Evolutionary conservation across 2,797 vertebrate genomes (phyloP).

Genomic region (Semotilus atromaculatus): DNA sequence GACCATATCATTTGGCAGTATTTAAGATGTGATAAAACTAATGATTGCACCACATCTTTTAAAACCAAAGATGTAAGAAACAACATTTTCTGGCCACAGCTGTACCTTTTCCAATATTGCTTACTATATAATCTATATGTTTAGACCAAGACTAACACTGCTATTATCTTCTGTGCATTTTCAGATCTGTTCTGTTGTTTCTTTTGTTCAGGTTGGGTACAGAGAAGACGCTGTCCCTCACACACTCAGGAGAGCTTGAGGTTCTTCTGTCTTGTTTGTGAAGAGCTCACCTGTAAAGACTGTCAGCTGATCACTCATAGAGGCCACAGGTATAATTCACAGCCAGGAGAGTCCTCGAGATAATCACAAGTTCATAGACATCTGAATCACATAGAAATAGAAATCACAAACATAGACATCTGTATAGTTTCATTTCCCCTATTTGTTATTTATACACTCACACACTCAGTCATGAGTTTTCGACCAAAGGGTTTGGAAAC

Average conservation of each 20-base stretch:
- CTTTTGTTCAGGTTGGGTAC: slow-evolving; percentile 48
- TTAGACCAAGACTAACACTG: background rate
- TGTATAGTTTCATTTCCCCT: too few species aligned
- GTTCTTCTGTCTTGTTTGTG: slow-evolving; percentile 71
- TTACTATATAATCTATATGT: background rate
- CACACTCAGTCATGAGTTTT: too few species aligned
- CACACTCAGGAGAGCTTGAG: slow-evolving; percentile 70
- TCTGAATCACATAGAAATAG: too few species aligned
- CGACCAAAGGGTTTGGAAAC: too few species aligned
- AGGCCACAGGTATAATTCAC: slow-evolving; percentile 68
- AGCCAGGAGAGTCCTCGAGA: too few species aligned
- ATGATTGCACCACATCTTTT: too few species aligned
- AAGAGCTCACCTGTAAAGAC: slow-evolving; percentile 72
- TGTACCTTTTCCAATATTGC: background rate
- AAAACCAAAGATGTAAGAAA: background rate
- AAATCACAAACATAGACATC: too few species aligned
- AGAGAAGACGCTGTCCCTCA: slow-evolving; percentile 65
- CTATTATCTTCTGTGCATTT: background rate
- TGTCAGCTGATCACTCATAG: slow-evolving; percentile 74
- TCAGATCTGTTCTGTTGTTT: background rate
- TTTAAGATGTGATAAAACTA: too few species aligned
- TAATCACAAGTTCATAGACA: too few species aligned
- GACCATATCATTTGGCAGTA: too few species aligned
- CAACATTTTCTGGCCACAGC: background rate
- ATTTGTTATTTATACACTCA: too few species aligned